These are phyloP conservation scores for Phorcus lineatus DNA, from an alignment of 2,888 invertebrate genomes.

Conservation along the genomic window DNA sequence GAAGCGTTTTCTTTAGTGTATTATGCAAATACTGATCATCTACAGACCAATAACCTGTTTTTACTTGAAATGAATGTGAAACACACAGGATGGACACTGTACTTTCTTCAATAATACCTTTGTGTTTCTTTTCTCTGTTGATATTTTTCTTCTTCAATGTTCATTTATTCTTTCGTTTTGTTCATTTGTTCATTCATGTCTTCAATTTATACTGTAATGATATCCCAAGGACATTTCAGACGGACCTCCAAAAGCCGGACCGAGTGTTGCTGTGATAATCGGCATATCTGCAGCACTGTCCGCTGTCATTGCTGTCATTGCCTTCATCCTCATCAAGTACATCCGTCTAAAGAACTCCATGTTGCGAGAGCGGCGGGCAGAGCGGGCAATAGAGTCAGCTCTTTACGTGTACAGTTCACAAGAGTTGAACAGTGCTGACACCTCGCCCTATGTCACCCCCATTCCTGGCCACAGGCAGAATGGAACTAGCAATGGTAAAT, in stretches of 20 bases:
- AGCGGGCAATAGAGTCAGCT: slow-evolving; percentile 21
- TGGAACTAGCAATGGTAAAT: not conserved
- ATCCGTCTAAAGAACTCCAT: slow-evolving; percentile 15
- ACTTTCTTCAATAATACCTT: too few species aligned
- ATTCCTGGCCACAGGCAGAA: slow-evolving; percentile 3
- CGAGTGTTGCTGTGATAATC: slow-evolving; percentile 43
- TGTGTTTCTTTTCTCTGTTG: too few species aligned
- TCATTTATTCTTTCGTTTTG: too few species aligned
- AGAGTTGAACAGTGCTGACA: slow-evolving; percentile 11
- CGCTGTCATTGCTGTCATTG: slow-evolving; percentile 35
- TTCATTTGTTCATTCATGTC: not conserved
- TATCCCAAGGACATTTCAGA: too few species aligned
- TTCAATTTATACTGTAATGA: too few species aligned
- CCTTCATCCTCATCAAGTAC: slow-evolving; percentile 34
- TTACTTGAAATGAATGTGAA: too few species aligned
- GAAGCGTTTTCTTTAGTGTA: too few species aligned
- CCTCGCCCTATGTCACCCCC: not conserved
- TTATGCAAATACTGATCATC: too few species aligned
- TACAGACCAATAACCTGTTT: too few species aligned
- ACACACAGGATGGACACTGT: too few species aligned
- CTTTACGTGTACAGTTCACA: slow-evolving; percentile 25
- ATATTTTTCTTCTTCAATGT: too few species aligned
- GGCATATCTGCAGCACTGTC: slow-evolving; percentile 28
- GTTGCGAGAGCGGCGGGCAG: slow-evolving; percentile 25
- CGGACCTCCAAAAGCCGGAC: slow-evolving; percentile 15